phyloP scores from a whole-genome alignment of 1,140 invertebrate genomes.

The Harpegnathos saltator region DNA sequence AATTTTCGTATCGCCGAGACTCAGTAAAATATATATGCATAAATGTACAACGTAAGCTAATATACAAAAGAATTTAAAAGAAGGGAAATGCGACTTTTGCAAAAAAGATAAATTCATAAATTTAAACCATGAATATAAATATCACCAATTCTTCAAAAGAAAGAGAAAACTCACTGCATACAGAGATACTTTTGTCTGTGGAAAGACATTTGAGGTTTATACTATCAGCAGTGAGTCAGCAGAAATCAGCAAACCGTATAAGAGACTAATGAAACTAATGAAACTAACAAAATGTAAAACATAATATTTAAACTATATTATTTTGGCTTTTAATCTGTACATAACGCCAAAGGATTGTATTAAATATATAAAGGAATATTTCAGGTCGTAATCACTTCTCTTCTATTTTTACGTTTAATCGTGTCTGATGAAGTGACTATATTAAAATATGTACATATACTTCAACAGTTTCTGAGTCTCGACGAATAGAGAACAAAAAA shows the following conservation, averaged over 20 bases:
- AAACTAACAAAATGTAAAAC: background rate
- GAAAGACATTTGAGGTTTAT: background rate
- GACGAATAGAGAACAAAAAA: constrained; percentile 19
- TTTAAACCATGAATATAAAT: background rate
- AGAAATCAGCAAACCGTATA: background rate
- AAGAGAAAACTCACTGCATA: background rate
- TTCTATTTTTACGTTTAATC: background rate
- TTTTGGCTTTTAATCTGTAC: background rate
- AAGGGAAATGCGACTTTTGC: background rate
- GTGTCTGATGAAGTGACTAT: background rate
- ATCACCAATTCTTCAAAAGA: background rate
- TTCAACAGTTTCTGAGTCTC: constrained; percentile 21
- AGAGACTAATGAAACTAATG: background rate
- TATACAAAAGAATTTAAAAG: too few species aligned
- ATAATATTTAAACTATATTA: background rate
- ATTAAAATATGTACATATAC: constrained; percentile 1
- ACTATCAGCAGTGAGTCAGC: background rate
- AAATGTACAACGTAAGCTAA: background rate
- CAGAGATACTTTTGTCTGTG: background rate
- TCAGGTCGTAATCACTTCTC: background rate
- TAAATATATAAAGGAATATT: background rate
- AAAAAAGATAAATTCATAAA: constrained; percentile 18
- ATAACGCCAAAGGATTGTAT: background rate
- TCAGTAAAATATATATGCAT: constrained; percentile 27
- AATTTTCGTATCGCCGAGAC: constrained; percentile 1